Evolutionary conservation across 2,888 invertebrate genomes (phyloP).

Genomic region (Sarcophaga variegata): DNA sequence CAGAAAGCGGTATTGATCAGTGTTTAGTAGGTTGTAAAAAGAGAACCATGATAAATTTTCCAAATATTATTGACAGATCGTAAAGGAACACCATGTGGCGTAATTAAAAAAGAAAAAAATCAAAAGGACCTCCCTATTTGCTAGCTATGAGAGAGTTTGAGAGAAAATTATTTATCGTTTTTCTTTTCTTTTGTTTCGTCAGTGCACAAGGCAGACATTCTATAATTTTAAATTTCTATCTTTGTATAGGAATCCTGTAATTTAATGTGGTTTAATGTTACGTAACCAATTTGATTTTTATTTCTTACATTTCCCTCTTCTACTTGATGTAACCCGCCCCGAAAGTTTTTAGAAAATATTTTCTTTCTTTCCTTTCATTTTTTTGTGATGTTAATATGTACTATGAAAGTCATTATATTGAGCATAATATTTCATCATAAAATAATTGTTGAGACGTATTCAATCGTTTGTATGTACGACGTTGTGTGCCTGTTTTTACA

Average conservation of each 20-base stretch:
- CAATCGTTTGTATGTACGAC: slow-evolving; percentile 49
- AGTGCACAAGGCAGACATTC: slow-evolving; percentile 39
- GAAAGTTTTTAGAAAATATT: slow-evolving; percentile 27
- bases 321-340: slow-evolving; percentile 37
- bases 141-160: neutral
- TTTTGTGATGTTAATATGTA: slow-evolving; percentile 29
- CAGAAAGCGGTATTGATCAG: slow-evolving; percentile 27
- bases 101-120: slow-evolving; percentile 19
- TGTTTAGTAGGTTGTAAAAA: neutral
- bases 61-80: slow-evolving; percentile 35
- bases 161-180: slow-evolving; percentile 38
- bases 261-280: slow-evolving; percentile 52
- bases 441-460: slow-evolving; percentile 65
- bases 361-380: neutral
- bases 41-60: slow-evolving; percentile 2
- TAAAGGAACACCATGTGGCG: slow-evolving; percentile 55
- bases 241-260: slow-evolving; percentile 42
- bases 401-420: slow-evolving; percentile 28
- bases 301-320: slow-evolving; percentile 28
- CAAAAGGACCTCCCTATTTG: slow-evolving; percentile 53
- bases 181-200: slow-evolving; percentile 17
- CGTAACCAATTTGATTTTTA: slow-evolving; percentile 62
- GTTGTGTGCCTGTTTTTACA: neutral
- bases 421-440: slow-evolving; percentile 60
- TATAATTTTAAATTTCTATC: slow-evolving; percentile 35